These are phyloP conservation scores for Pristionchus arcanus DNA, from an alignment of 2,888 invertebrate species.

Conservation along the genomic window DNA sequence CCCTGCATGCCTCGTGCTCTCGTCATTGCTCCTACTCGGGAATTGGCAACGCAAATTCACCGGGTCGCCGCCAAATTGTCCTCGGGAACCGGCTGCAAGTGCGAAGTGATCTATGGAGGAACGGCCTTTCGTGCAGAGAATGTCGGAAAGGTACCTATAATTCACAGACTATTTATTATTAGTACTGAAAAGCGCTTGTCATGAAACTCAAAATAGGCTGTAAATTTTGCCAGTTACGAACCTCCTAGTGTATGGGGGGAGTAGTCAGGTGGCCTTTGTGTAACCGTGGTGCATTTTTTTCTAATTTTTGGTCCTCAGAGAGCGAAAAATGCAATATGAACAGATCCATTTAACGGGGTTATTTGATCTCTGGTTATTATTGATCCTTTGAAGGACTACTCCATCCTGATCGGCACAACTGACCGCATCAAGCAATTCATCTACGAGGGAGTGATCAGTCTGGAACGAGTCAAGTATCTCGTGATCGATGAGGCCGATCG, in stretches of 20 bases:
- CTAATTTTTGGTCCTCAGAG: no score
- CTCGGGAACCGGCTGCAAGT: constrained; percentile 62
- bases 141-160: neutral
- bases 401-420: constrained; percentile 30
- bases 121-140: constrained; percentile 59
- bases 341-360: no score
- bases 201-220: no score
- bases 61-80: constrained; percentile 91
- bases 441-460: neutral
- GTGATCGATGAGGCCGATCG: constrained; percentile 43
- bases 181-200: neutral
- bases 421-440: constrained; percentile 21
- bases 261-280: no score
- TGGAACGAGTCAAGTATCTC: neutral
- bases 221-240: no score
- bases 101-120: constrained; percentile 66
- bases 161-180: neutral
- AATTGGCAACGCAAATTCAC: constrained; percentile 91
- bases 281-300: no score
- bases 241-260: no score
- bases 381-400: neutral
- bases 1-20: constrained; percentile 80
- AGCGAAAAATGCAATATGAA: no score
- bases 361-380: no score
- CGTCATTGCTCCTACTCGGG: constrained; percentile 92